Base-by-base conservation (phyloP, 2,888 invertebrate genomes). In the Andrena praecox region DNA sequence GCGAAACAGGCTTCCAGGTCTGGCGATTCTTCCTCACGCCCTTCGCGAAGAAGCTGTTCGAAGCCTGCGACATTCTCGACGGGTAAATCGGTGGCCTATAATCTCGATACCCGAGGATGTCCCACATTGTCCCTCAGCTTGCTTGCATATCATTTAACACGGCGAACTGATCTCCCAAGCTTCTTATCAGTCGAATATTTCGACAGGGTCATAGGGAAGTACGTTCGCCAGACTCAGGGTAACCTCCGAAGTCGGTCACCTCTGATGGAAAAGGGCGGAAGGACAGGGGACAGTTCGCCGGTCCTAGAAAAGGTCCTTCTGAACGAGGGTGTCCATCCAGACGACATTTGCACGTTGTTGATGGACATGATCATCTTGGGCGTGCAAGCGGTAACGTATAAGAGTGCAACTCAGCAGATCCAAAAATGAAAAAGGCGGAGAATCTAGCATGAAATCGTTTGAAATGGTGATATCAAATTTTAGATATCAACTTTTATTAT, bases 291-390 rank as follows among this genome's bases (percentile, higher is more conserved):
- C 16, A 89, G 91, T 52, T 90, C 93, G 27, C 93, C 95, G 0
- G 90, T 96, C 82, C 93, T 96, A 42, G 95, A 95, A 84, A 94
- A 94, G 56, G 94, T 96, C 89, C 91, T 96, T n/a, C 84, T 95
- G 27, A 95, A 95, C 59, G 95, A 96, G 62, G 94, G 95, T 73
- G 94, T 96, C 92, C 94, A 93, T 67, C 93, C 95, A 0, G 96
- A 96, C 88, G 96, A 96, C 86, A 94, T 96, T 64, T 94, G 96
- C 48, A 96, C 96, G 0, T 92, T 96, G 1, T 89, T 96, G 62
- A 95, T 96, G 94, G 96, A 96, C 90, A 95, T 96, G 95, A 94
- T 96, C 60, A 92, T 96, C 6, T 95, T 96, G 87, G 96, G 96
- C 76, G 95, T 96, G 0, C 96, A 96, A 89, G 95, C 96, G 88